Base-by-base conservation (phyloP, 2,888 invertebrate species). In the Melieria crassipennis region DNA sequence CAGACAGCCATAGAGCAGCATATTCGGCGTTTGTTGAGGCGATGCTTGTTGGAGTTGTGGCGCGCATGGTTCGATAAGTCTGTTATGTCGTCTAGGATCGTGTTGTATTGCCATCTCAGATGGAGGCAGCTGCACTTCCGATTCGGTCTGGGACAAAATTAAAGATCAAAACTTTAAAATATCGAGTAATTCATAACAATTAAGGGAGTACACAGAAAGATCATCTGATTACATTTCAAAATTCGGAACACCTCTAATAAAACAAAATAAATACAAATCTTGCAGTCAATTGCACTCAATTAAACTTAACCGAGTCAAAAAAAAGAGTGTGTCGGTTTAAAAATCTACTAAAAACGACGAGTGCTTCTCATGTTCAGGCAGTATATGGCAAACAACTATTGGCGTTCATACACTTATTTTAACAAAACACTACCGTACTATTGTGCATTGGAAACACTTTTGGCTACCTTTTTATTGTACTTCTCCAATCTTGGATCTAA, bases 1-100 rank as follows among this genome's bases (percentile, higher is more conserved):
- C 3, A 80, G 58, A 30, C 78, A 79, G 45, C 76, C 77, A 30
- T 80, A 80, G 6, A 80, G 75, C 30, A 78, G 65, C 76, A 75
- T 75, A 73, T 75, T 77, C 6, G 74, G 73, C 52, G 75, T 75
- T 75, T 75, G 74, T 46, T 69, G 72, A 7, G 67, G 69, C 30
- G 65, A 60, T 9, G 64, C 64, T 46, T 70, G 69, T 13, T 64
- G 30, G 7, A 47, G 64, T 55, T 70, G 62, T 30, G 69, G 65
- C 16, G 7, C 5, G 52, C 45, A 61, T 52, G 43, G 7, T 16
- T 67, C 67, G 5, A 52, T 30, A 45, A 61, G n/a, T 13, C 16
- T 61, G 7, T 67, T 60, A 62, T 62, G 58, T 9, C 58, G 68
- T 1, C 60, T 48, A 30, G 64, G 68, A 57, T 71, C 66, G 48